Percentiles rank a stretch among this genome's conserved stretches.
Evolutionary conservation across 1,140 invertebrate species (phyloP).

Genomic region (Neoseiulus cucumeris): DNA sequence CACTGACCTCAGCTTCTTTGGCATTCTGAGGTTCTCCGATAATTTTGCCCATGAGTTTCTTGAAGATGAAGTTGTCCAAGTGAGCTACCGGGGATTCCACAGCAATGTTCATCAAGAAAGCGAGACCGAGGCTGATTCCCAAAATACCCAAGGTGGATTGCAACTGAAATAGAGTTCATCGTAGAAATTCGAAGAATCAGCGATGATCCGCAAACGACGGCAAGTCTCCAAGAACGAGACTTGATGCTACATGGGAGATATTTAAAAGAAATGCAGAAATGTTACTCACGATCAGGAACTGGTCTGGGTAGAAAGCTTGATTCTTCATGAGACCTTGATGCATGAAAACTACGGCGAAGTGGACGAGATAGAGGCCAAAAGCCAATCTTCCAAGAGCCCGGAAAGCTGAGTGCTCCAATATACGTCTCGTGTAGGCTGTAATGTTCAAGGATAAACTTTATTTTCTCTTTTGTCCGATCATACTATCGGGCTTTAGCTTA

Average conservation of each 20-base stretch:
- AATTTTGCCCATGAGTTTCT: neutral
- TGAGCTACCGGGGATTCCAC: neutral
- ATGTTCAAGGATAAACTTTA: too few relatives aligned
- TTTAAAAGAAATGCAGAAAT: neutral
- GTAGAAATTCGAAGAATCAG: too few relatives aligned
- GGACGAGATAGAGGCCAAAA: neutral
- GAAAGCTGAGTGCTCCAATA: neutral
- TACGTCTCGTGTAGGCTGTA: neutral
- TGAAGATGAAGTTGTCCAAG: constrained; percentile 1
- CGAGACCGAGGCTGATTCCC: neutral
- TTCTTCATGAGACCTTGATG: neutral
- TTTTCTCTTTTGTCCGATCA: too few relatives aligned
- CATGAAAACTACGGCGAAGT: neutral
- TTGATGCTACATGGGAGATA: too few relatives aligned
- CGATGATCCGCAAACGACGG: too few relatives aligned
- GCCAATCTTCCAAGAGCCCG: constrained; percentile 1
- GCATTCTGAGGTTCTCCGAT: neutral
- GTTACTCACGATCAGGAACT: neutral
- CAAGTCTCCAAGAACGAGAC: too few relatives aligned
- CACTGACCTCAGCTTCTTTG: neutral
- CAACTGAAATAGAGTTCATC: neutral
- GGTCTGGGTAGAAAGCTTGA: neutral
- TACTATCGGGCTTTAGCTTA: too few relatives aligned
- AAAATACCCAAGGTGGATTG: neutral
- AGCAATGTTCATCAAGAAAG: neutral